Base-by-base conservation (phyloP, 2,797 vertebrate species). In the Pipistrellus pipistrellus region DNA sequence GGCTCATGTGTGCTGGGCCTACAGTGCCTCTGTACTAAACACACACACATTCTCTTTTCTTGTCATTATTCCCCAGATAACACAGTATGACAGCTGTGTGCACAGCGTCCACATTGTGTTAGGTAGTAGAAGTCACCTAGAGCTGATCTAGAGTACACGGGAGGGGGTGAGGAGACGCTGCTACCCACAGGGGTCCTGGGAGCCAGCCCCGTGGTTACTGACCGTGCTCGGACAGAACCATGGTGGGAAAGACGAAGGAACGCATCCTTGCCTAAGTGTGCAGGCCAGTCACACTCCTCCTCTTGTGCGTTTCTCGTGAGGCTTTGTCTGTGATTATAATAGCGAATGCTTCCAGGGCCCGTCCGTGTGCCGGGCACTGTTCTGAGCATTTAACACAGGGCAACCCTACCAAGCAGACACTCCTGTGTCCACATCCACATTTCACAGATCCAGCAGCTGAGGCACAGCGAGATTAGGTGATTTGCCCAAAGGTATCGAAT, bases 381-480 rank as follows among this genome's bases (percentile, higher is more conserved):
- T 46, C 32, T 55, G 15, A 85, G 59, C 59, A 27, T 6, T 46
- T 4, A 2, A 2, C 2, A 2, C 1, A 0, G 5, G 2, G 8
- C 8, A 4, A 27, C 44, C 75, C 32, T 4, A 1, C 30, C 48
- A 12, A 32, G 41, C 1, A 18, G 46, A 25, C 4, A 0, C 3
- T 14, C 14, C 0, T 27, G 27, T 21, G 10, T 10, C 59, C 25
- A n/a, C 10, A 4, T 6, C 30, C 64, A 62, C 64, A n/a, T 44
- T 44, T 44, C 44, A 44, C 44, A 44, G 44, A 44, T 44, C 44
- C 44, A 51, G 13, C 18, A 46, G 1, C 12, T 13, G 25, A 75
- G 71, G 38, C 44, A 25, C 20, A 64, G 30, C 59, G 27, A 87
- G 78, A 25, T 44, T 41, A 55, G 27, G 27, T 59, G 20, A n/a